Percentiles rank a stretch among this genome's conserved stretches.
Evolutionary conservation across 2,797 vertebrate species (phyloP).

Genomic region (Crenichthys baileyi): DNA sequence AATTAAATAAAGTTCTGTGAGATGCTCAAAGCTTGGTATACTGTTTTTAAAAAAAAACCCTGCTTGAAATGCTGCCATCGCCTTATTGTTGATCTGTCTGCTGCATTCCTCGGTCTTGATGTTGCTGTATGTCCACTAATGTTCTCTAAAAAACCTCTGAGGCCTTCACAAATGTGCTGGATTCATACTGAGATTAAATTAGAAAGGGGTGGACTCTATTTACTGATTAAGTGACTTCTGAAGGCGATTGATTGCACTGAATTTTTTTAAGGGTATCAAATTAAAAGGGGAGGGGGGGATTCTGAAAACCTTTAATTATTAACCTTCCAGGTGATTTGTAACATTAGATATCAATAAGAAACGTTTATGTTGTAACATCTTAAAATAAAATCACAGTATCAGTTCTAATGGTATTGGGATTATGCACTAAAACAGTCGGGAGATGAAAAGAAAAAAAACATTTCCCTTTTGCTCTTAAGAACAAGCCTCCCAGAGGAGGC

Average conservation of each 20-base stretch:
- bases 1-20: too few species aligned
- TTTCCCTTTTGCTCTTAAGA: slow-evolving; percentile 36
- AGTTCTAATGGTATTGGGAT: neutral
- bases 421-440: neutral
- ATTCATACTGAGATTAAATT: too few species aligned
- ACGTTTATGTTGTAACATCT: neutral
- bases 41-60: too few species aligned
- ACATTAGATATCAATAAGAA: neutral
- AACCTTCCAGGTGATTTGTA: neutral
- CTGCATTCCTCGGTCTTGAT: too few species aligned
- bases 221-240: neutral
- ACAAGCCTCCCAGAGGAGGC: slow-evolving; percentile 39
- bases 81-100: too few species aligned
- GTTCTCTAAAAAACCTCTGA: too few species aligned
- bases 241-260: neutral
- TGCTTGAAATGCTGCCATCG: too few species aligned
- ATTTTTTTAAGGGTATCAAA: neutral
- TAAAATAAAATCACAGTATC: neutral
- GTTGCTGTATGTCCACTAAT: too few species aligned
- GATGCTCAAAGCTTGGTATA: too few species aligned
- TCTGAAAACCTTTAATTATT: neutral
- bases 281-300: neutral
- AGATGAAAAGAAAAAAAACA: neutral
- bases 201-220: neutral
- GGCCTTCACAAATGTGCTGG: too few species aligned